These are phyloP conservation scores for Itoplectis maculator DNA, from an alignment of 2,888 invertebrate genomes.

Conservation along the genomic window DNA sequence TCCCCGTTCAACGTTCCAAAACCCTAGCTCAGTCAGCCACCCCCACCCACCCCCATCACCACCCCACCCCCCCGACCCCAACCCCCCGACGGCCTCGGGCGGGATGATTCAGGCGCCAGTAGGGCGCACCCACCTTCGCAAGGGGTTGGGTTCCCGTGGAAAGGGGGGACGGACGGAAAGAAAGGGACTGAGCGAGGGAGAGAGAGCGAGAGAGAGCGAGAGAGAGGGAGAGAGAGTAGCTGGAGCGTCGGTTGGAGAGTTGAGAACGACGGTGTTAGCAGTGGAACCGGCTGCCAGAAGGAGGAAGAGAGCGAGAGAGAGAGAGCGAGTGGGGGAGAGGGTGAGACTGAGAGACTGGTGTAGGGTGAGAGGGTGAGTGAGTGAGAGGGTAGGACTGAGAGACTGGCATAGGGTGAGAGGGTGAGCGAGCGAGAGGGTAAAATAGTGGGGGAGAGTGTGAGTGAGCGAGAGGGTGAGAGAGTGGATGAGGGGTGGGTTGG, in stretches of 20 bases:
- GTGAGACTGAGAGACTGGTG: too few relatives aligned
- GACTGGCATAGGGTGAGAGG: too few relatives aligned
- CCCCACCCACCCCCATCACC: constrained; percentile 57
- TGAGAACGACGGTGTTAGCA: constrained; percentile 62
- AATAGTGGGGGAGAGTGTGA: too few relatives aligned
- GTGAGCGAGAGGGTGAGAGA: too few relatives aligned
- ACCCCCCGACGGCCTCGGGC: constrained; percentile 79
- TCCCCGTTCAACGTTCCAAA: constrained; percentile 76
- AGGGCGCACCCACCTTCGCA: constrained; percentile 84
- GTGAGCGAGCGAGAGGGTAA: too few relatives aligned
- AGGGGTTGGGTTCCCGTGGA: constrained; percentile 70
- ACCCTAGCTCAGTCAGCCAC: constrained; percentile 80
- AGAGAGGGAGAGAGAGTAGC: constrained; percentile 66
- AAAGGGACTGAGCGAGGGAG: too few relatives aligned
- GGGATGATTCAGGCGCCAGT: constrained; percentile 85
- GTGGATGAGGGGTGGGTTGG: too few relatives aligned
- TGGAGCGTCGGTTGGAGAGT: constrained; percentile 65
- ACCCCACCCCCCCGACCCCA: not conserved
- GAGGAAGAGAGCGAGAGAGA: constrained; percentile 64
- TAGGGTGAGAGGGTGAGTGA: constrained; percentile 82
- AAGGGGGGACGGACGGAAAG: constrained; percentile 56
- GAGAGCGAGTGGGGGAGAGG: constrained; percentile 37
- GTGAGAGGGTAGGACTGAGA: too few relatives aligned
- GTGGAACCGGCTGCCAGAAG: constrained; percentile 11
- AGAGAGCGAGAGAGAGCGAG: constrained; percentile 53